Evolutionary conservation across 2,888 invertebrate genomes (phyloP), one percentile per base, ranked within the genome.

Genomic region (Athetis lepigone): DNA sequence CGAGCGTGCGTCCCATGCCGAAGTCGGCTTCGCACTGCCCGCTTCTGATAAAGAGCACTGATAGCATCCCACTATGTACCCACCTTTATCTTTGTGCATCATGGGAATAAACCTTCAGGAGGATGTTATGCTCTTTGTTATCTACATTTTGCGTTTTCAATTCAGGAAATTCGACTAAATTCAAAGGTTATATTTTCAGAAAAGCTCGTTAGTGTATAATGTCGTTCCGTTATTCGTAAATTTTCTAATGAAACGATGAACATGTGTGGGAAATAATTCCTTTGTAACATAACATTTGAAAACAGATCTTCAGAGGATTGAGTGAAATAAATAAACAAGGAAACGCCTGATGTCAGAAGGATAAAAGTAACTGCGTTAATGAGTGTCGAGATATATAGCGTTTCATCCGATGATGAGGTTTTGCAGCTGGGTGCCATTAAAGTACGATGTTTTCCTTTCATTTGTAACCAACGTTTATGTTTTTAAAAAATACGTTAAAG

Each of bases 1-100:
- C 66, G 67, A 79, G 82, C 91, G 91, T 87, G 82, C 82, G 79
- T 71, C 68, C 66, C 77, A 72, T 67, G 75, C 85, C 84, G 77
- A 64, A 50, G 81, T 47, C 79, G 81, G 79, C 68, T 42, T 67
- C 73, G 58, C 77, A 87, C 86, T 86, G 82, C 52, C 75, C 33
- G 66, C 46, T 52, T 56, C 49, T 79, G 78, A 79, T 79, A 79
- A 79, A 79, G 69, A 72, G 27, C 23, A 62, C 67, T 75, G 81
- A 80, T 78, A 81, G 69, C 73, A 76, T 79, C 61, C 43, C 42
- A 46, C 52, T 60, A 57, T 51, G 29, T 55, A 58, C 56, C 51
- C 74, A 59, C 37, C 57, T 65, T 61, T 60, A 76, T 59, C 27
- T 33, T 23, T 21, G 29, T 60, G 43, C 11, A 63, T 55, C 57